phyloP scores from a whole-genome alignment of 2,113 vertebrate genomes.

The Hemibagrus wyckioides region DNA sequence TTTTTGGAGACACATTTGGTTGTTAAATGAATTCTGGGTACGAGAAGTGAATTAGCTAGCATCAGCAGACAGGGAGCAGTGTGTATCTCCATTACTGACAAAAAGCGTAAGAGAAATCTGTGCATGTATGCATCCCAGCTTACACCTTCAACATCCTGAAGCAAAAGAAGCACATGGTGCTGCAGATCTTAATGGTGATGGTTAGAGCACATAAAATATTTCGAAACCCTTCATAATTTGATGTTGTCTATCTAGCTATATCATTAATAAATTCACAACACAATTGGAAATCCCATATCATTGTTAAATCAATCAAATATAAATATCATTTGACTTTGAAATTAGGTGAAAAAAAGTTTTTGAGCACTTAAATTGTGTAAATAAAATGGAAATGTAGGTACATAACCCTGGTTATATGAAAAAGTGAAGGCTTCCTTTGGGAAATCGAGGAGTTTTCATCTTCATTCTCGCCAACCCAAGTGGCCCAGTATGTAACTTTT shows the following conservation, averaged over 20 bases:
- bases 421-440: neutral
- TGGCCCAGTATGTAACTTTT: too few relatives aligned
- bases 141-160: neutral
- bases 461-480: too few relatives aligned
- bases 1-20: slow-evolving; percentile 1
- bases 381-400: neutral
- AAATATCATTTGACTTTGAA: neutral
- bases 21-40: slow-evolving; percentile 24
- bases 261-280: neutral
- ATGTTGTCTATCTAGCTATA: neutral
- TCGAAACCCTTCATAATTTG: neutral
- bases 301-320: neutral
- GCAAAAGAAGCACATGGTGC: neutral
- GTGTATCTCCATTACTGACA: neutral
- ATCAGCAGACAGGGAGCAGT: slow-evolving; percentile 8
- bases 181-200: neutral
- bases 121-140: neutral
- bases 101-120: neutral
- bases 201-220: neutral
- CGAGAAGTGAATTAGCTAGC: slow-evolving; percentile 15
- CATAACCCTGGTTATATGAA: neutral
- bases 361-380: neutral
- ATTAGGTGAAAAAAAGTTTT: slow-evolving; percentile 13
- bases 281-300: neutral
- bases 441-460: neutral